phyloP scores from a whole-genome alignment of 2,113 vertebrate genomes.

The Rhinoderma darwinii region DNA sequence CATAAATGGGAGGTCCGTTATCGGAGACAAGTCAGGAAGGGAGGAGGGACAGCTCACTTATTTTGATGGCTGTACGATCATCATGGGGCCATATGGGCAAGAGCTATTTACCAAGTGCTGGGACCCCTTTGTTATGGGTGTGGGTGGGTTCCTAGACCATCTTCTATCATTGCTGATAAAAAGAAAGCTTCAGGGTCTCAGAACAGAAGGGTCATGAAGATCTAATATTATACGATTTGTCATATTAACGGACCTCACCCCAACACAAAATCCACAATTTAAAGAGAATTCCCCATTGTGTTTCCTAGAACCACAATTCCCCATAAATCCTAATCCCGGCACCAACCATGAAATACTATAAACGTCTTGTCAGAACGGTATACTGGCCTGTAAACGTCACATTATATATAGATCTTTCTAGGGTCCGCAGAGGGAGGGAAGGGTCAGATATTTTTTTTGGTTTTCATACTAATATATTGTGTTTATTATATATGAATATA shows the following conservation, averaged over 20 bases:
- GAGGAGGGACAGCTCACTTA: too few species aligned
- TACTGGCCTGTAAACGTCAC: background rate
- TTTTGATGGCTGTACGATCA: background rate
- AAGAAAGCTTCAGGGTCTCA: background rate
- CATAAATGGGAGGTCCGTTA: background rate
- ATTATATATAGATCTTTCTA: background rate
- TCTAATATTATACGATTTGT: background rate
- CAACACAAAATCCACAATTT: background rate
- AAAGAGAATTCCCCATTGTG: background rate
- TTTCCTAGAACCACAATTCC: background rate
- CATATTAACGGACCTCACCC: too few species aligned
- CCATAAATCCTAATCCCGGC: too few species aligned
- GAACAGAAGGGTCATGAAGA: background rate
- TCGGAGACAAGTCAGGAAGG: background rate
- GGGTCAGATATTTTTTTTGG: constrained; percentile 76
- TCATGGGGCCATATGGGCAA: background rate
- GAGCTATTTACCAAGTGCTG: too few species aligned
- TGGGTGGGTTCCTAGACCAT: background rate
- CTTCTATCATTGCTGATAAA: too few species aligned
- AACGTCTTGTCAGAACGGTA: background rate
- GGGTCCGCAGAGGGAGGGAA: background rate
- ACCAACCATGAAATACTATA: background rate
- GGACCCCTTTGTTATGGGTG: background rate
- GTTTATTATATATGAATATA: constrained; percentile 99
- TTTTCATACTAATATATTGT: constrained; percentile 99